Percentiles rank a stretch among this genome's conserved stretches.
Evolutionary conservation across 2,797 vertebrate genomes (phyloP).

Genomic region (Cercopithecus petaurista): DNA sequence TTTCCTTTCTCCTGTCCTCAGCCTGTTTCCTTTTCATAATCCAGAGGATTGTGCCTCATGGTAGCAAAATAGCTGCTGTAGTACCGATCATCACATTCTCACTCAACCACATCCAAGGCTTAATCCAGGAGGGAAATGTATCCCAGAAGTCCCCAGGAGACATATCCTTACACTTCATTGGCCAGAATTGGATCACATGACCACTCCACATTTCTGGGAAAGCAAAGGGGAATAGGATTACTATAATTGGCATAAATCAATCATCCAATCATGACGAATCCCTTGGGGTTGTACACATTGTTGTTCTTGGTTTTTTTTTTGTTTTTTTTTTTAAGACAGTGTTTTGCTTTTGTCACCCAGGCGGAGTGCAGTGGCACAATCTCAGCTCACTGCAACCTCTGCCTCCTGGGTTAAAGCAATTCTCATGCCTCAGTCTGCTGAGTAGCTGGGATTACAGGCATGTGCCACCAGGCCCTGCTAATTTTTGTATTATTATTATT

Average conservation of each 20-base stretch:
- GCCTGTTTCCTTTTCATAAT: not conserved
- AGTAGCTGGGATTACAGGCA: not conserved
- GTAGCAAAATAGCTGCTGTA: not conserved
- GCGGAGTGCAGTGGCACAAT: not conserved
- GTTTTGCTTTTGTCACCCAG: not conserved
- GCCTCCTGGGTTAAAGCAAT: not conserved
- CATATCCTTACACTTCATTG: not conserved
- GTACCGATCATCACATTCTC: not conserved
- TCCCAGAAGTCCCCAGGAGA: not conserved
- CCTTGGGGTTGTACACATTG: not conserved
- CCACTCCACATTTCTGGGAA: not conserved
- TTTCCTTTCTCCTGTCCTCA: not conserved
- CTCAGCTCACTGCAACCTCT: not conserved
- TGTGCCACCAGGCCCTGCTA: not conserved
- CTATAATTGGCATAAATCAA: not conserved
- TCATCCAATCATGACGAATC: not conserved
- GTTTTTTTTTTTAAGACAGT: not conserved
- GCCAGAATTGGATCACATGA: not conserved
- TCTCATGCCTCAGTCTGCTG: not conserved
- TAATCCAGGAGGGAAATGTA: not conserved
- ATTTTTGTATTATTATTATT: not conserved
- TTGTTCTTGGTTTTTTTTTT: not conserved
- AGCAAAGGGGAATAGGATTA: not conserved
- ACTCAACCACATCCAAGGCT: not conserved
- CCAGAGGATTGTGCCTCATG: not conserved